Evolutionary conservation across 2,888 invertebrate species (phyloP).

Genomic region (Dasypogon diadema): DNA sequence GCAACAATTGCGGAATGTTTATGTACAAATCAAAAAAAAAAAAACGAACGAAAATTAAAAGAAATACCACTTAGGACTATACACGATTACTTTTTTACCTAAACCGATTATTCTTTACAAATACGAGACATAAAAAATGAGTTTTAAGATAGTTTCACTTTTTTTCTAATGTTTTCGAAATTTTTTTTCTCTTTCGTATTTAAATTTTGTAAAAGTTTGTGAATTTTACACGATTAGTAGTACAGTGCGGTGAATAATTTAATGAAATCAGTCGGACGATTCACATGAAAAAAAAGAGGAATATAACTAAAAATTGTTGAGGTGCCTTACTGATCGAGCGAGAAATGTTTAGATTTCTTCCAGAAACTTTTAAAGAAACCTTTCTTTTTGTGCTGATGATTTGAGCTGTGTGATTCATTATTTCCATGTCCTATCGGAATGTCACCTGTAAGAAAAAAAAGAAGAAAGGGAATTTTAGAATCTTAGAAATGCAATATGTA

Average conservation of each 20-base stretch:
- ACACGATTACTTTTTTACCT: neutral
- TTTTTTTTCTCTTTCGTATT: neutral
- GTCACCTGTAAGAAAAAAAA: conserved; percentile 52
- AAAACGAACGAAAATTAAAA: neutral
- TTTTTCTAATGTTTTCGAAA: too few species aligned
- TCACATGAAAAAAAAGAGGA: neutral
- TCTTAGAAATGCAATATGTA: too few species aligned
- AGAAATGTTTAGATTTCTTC: conserved; percentile 89
- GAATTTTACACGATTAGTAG: neutral
- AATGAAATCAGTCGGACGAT: conserved; percentile 28
- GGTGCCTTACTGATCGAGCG: conserved; percentile 79
- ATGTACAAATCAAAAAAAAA: conserved; percentile 1
- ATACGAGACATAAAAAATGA: neutral
- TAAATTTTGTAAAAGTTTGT: neutral
- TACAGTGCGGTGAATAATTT: neutral
- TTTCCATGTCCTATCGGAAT: conserved; percentile 52
- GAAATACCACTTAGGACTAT: neutral
- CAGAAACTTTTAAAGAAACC: conserved; percentile 91
- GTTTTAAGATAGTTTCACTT: too few species aligned
- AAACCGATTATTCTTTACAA: conserved; percentile 5
- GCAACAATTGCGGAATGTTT: conserved; percentile 33
- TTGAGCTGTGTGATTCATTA: neutral
- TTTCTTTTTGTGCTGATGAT: conserved; percentile 78
- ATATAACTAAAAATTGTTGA: neutral
- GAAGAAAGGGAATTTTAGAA: neutral